Conservation (phyloP, 2,113 vertebrate genomes). For the Pyxicephalus adspersus region DNA sequence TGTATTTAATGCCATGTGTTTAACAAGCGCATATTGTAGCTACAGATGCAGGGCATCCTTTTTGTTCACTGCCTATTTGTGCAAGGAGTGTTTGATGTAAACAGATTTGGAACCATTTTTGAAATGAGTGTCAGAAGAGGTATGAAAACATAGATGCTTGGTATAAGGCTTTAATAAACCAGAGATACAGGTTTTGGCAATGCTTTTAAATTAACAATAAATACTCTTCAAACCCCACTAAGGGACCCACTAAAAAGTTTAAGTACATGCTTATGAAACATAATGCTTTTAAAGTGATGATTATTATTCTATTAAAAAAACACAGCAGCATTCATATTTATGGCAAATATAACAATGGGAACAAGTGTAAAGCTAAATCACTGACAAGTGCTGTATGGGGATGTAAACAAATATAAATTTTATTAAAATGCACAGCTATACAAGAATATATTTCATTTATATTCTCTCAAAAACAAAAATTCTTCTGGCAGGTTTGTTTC, state of each 20-base stretch:
- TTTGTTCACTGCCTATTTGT: slow-evolving; percentile 7
- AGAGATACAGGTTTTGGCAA: background rate
- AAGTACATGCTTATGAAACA: slow-evolving; percentile 5
- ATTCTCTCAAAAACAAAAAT: too few species aligned
- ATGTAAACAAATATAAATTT: background rate
- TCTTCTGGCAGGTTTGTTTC: too few species aligned
- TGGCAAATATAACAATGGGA: slow-evolving; percentile 11
- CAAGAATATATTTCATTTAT: background rate
- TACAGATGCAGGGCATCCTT: slow-evolving; percentile 30
- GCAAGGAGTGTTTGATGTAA: background rate
- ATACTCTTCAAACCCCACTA: slow-evolving; percentile 10
- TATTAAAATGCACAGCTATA: background rate
- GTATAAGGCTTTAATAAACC: slow-evolving; percentile 4
- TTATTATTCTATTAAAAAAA: slow-evolving; percentile 28
- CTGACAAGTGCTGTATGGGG: background rate
- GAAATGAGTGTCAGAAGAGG: slow-evolving; percentile 15
- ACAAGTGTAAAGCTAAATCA: slow-evolving; percentile 17
- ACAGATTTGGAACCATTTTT: background rate
- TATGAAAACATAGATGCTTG: slow-evolving; percentile 2
- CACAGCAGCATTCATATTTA: slow-evolving; percentile 14
- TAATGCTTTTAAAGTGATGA: slow-evolving; percentile 6
- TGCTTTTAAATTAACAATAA: slow-evolving; percentile 22
- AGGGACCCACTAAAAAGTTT: slow-evolving; percentile 23
- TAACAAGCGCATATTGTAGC: background rate
- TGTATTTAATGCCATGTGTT: slow-evolving; percentile 39